Base-by-base conservation (phyloP, 2,113 vertebrate genomes). In the Lampris incognitus region DNA sequence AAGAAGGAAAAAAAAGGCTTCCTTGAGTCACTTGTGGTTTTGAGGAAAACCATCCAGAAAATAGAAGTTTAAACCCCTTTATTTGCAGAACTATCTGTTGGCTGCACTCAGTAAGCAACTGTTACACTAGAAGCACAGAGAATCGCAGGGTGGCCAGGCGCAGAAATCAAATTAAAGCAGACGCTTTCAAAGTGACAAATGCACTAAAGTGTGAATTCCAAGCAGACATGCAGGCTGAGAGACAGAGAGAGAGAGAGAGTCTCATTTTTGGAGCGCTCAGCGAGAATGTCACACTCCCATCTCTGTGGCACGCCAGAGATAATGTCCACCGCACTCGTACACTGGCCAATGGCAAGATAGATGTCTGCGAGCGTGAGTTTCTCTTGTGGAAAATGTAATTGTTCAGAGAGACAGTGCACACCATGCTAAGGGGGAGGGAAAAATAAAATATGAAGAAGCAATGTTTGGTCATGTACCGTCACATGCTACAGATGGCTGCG, bases 41-140 rank as follows among this genome's bases (percentile, higher is more conserved):
- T 39, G 86, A 24, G 81, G 59, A 88, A 73, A 89, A 81, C 72
- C 89, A 89, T 82, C 88, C 90, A 91, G 89, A 93, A 94, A 94
- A 94, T 93, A 83, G 88, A 85, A 92, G 85, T 89, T 91, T 90
- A 87, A 91, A 90, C 85, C 87, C 89, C 54, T 89, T 90, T 92
- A 94, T 93, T 94, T 94, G 92, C 83, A 89, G 92, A 94, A 94
- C 93, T 94, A 94, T 94, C 94, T 93, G 78, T 87, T 88, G 87
- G 84, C 93, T 49, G 87, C 94, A 94, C 88, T 90, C 91, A 54
- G 88, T 83, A 83, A 84, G 84, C 87, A 83, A 69, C 38, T 72
- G 91, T 89, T 90, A 87, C 87, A 89, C 86, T 89, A 89, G 89
- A 90, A 86, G 87, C 88, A 85, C 85, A 79, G 79, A 88, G 86